These are phyloP conservation scores for Philhelius pedissequus DNA, from an alignment of 2,888 invertebrate species.

Conservation along the genomic window DNA sequence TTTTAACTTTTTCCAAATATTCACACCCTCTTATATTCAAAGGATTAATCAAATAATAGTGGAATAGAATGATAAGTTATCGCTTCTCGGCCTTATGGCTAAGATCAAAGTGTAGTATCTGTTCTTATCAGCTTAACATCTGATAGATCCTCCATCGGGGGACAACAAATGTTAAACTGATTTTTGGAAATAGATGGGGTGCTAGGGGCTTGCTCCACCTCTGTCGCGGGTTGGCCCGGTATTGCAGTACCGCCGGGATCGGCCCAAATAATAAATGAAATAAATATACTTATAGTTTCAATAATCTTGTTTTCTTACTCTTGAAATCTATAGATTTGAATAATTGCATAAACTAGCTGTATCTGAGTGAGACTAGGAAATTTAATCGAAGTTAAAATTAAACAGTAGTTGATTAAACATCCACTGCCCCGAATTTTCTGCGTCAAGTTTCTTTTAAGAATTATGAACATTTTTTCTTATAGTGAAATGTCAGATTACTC, in stretches of 20 bases:
- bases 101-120: slow-evolving; percentile 1
- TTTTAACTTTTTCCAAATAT: not conserved
- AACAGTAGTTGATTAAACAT: too few species aligned
- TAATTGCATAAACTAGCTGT: too few species aligned
- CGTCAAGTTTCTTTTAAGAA: too few species aligned
- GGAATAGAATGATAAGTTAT: not conserved
- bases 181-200: not conserved
- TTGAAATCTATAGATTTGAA: too few species aligned
- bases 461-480: too few species aligned
- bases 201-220: slow-evolving; percentile 1
- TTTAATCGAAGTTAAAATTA: too few species aligned
- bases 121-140: slow-evolving; percentile 1
- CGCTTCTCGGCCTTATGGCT: slow-evolving; percentile 1
- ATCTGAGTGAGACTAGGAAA: too few species aligned
- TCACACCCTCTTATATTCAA: not conserved
- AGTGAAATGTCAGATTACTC: too few species aligned
- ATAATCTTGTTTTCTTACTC: too few species aligned
- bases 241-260: not conserved
- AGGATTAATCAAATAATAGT: not conserved
- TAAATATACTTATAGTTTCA: too few species aligned
- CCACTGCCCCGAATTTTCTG: too few species aligned
- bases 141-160: not conserved
- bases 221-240: slow-evolving; percentile 1
- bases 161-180: slow-evolving; percentile 1
- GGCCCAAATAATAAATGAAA: not conserved